Evolutionary conservation across 2,797 vertebrate species (phyloP).

Genomic region (Enteromius afrohamiltoni): DNA sequence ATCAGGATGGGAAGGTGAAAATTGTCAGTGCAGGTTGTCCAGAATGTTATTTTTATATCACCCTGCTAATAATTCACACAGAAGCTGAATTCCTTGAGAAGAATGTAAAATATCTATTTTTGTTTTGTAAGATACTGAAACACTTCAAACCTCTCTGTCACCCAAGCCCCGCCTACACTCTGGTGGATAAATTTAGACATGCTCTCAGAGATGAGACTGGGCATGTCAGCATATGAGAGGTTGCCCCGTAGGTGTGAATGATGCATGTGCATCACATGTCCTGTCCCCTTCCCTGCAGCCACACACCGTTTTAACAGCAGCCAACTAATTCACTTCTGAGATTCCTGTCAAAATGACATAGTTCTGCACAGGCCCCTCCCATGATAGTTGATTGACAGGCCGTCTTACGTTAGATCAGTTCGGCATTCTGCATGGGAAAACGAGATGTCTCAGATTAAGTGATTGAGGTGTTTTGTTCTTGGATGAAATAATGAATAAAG

Average conservation of each 20-base stretch:
- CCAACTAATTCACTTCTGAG: not conserved
- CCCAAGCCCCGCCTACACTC: not conserved
- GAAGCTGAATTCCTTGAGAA: constrained; percentile 1
- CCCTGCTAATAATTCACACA: not conserved
- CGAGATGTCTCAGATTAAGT: too few species aligned
- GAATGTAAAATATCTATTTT: constrained; percentile 1
- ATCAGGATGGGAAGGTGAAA: not conserved
- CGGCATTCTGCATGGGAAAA: too few species aligned
- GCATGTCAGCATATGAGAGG: constrained; percentile 29
- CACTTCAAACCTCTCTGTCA: constrained; percentile 15
- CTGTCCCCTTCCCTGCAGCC: not conserved
- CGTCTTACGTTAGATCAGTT: too few species aligned
- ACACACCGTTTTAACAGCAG: not conserved
- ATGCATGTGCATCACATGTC: constrained; percentile 27
- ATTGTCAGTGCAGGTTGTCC: not conserved
- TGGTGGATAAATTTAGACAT: not conserved
- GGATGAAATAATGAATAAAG: too few species aligned
- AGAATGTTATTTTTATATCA: not conserved
- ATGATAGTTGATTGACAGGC: too few species aligned
- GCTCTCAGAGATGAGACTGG: constrained; percentile 24
- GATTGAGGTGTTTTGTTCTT: too few species aligned
- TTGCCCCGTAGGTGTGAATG: constrained; percentile 17
- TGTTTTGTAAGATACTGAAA: not conserved
- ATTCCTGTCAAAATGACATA: too few species aligned
- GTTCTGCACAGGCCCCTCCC: too few species aligned